Conservation (phyloP, 2,888 invertebrate genomes). For the Argyresthia goedartella region DNA sequence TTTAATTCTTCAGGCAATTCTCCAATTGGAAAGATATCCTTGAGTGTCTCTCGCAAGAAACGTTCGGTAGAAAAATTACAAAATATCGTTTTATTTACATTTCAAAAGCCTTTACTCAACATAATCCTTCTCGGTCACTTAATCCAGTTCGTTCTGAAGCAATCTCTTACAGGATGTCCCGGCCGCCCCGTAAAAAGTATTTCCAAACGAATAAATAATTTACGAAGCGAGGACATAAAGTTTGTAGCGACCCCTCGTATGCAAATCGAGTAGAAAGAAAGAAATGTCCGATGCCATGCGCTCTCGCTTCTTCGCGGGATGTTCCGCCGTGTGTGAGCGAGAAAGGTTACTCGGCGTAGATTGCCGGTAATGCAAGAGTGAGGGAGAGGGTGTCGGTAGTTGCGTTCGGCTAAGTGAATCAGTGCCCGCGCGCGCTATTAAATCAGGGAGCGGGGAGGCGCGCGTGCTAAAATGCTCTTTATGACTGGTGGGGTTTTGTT, state of each 20-base stretch:
- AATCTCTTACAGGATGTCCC: slow-evolving; percentile 52
- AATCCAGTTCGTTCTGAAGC: slow-evolving; percentile 51
- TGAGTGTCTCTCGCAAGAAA: too few species aligned
- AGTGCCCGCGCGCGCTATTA: slow-evolving; percentile 69
- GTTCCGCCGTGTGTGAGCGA: slow-evolving; percentile 33
- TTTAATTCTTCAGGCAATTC: too few species aligned
- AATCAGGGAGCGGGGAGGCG: slow-evolving; percentile 63
- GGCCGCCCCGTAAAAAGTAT: slow-evolving; percentile 63
- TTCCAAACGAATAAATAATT: slow-evolving; percentile 68
- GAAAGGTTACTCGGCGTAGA: slow-evolving; percentile 22
- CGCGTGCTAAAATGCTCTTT: slow-evolving; percentile 65
- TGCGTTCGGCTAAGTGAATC: slow-evolving; percentile 70
- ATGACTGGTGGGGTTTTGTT: slow-evolving; percentile 66
- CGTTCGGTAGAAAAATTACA: too few species aligned
- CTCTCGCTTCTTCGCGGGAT: slow-evolving; percentile 45
- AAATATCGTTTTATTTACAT: too few species aligned
- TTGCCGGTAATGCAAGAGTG: slow-evolving; percentile 31
- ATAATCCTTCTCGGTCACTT: slow-evolving; percentile 51
- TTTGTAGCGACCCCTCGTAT: slow-evolving; percentile 65
- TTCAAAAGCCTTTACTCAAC: slow-evolving; percentile 19
- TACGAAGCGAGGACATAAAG: slow-evolving; percentile 69
- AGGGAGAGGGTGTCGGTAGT: slow-evolving; percentile 53
- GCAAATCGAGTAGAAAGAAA: slow-evolving; percentile 52
- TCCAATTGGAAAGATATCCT: too few species aligned
- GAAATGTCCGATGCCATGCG: slow-evolving; percentile 19